These are phyloP conservation scores for Sanderia malayensis DNA, from an alignment of 30 jellyfish, hydroid and myxozoan species.

Conservation along the genomic window DNA sequence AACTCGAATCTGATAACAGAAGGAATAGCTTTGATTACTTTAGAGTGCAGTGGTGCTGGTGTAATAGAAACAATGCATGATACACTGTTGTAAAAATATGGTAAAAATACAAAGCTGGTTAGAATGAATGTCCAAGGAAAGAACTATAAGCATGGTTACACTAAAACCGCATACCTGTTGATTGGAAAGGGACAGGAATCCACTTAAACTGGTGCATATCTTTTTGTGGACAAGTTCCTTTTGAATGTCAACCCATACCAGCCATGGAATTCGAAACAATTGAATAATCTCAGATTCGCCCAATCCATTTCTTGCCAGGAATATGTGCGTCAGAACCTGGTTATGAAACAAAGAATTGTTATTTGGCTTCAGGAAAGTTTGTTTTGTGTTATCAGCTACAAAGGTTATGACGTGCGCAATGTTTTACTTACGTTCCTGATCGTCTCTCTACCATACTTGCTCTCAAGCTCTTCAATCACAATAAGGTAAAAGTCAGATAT, in stretches of 20 bases:
- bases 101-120: too few species aligned
- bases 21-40: too few species aligned
- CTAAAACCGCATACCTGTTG: conserved; percentile 48
- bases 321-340: conserved; percentile 43
- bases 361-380: too few species aligned
- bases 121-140: too few species aligned
- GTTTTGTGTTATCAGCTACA: too few species aligned
- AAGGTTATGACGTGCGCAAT: too few species aligned
- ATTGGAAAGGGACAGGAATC: conserved; percentile 39
- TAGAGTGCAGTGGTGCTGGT: too few species aligned
- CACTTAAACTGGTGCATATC: conserved; percentile 31
- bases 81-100: too few species aligned
- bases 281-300: conserved; percentile 44
- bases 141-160: too few species aligned
- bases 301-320: conserved; percentile 51
- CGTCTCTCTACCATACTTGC: conserved; percentile 17
- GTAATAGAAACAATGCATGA: too few species aligned
- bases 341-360: too few species aligned
- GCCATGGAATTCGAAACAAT: conserved; percentile 43
- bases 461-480: conserved; percentile 47
- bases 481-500: conserved; percentile 38
- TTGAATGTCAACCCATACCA: conserved; percentile 37
- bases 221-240: conserved; percentile 20
- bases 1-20: too few species aligned
- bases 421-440: conserved; percentile 37